Evolutionary conservation across 23 tunicate genomes (phyloP).

Genomic region (Halocynthia aurantium): DNA sequence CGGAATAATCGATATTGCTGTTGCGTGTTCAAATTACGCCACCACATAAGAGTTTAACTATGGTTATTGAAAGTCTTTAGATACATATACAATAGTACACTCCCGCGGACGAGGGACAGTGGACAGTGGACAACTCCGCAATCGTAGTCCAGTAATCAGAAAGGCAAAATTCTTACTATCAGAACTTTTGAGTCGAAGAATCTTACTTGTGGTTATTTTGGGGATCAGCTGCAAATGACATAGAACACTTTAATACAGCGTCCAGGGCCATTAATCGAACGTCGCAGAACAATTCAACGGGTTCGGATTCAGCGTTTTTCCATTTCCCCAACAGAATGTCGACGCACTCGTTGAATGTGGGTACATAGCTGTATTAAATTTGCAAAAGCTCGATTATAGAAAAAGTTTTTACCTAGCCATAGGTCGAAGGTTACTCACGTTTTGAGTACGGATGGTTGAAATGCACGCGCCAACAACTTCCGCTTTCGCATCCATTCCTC

Average conservation of each 20-base stretch:
- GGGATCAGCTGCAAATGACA: not conserved
- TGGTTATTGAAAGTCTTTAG: too few relatives aligned
- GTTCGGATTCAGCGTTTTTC: not conserved
- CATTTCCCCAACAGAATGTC: not conserved
- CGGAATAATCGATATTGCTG: too few relatives aligned
- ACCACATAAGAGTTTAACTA: too few relatives aligned
- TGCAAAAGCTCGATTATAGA: not conserved
- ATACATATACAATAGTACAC: too few relatives aligned
- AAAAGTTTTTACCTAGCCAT: not conserved
- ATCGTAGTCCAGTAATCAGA: too few relatives aligned
- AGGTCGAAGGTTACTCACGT: not conserved
- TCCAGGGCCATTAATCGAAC: constrained; percentile 5
- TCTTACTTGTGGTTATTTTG: not conserved
- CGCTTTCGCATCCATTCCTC: constrained; percentile 3
- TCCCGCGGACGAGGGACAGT: too few relatives aligned
- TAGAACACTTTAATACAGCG: not conserved
- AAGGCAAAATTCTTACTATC: too few relatives aligned
- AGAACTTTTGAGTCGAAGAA: too few relatives aligned
- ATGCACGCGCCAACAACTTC: constrained; percentile 2
- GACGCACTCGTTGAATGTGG: not conserved
- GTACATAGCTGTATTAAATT: not conserved
- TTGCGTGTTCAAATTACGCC: too few relatives aligned
- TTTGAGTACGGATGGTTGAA: not conserved
- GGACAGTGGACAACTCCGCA: too few relatives aligned
- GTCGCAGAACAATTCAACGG: not conserved